Evolutionary conservation across 2,113 vertebrate species (phyloP), one percentile per base, ranked within the genome.

Genomic region (Eulemur rufifrons): DNA sequence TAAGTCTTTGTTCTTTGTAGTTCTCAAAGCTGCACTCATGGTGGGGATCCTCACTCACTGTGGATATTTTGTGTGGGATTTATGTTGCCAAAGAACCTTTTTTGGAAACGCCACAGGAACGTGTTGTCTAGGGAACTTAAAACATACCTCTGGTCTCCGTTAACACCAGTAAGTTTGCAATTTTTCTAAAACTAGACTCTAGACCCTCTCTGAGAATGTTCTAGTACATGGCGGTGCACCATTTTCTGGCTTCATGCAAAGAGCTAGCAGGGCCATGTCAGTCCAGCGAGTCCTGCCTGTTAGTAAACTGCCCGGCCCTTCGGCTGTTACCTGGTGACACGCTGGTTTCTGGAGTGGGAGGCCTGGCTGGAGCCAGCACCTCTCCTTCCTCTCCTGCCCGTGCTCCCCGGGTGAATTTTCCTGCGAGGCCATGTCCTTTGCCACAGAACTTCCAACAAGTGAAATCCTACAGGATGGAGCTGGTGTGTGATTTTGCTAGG

Each of bases 271-370:
- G 37, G 15, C 32, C 64, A 63, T 47, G 47, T 69, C 10, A 86
- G 69, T 17, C 21, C 17, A 84, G 42, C 27, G 39, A 56, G 52
- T 32, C 80, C 52, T 86, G 39, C 95, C 94, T 89, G 74, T 87
- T 88, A 37, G 9, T 68, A 47, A 66, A 63, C 82, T 25, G 94
- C 76, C 1, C 13, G 20, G 37, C 34, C 6, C 78, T 73, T 95
- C 25, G 29, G 13, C 0, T 0, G 1, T 56, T 90, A 39, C 50
- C 76, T 76, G n/a, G 64, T 86, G 76, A 25, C 82, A 92, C 0
- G 39, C 91, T 71, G 10, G 25, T 18, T 86, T 29, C 61, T 73
- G 52, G 56, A 93, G 15, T 39, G 52, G 66, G 9, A 64, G 17
- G 3, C 54, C 59, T 34, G 37, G 7, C n/a, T 1, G 20, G 20